Evolutionary conservation across 1,140 invertebrate genomes (phyloP), one percentile per base, ranked within the genome.

Genomic region (Drosophila quadrilineata): DNA sequence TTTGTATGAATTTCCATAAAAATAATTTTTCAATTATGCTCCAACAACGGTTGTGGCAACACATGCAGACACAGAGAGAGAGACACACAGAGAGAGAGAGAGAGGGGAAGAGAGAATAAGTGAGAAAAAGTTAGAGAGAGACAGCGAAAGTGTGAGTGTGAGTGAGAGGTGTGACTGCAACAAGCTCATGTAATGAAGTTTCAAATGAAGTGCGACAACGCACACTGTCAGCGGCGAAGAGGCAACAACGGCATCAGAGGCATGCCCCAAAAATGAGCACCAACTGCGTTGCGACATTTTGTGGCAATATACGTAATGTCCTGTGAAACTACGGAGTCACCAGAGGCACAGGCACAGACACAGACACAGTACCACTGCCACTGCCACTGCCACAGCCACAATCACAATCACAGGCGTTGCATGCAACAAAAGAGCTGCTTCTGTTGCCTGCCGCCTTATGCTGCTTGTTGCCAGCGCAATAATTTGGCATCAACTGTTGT

Each of bases 201-300:
- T 82, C 66, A 82, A 82, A 82, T 84, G 77, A 84, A 82, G 77
- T 84, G 77, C 69, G 72, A 84, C 77, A 82, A 75, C 75, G n/a
- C n/a, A n/a, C n/a, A n/a, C n/a, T n/a, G n/a, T n/a, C 66, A 79
- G 71, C 75, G 70, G 19, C 73, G 63, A 66, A 31, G 36, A 54
- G 29, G 50, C 24, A 62, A 41, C 28, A 62, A 53, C 40, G 64
- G 29, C 36, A 16, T 12, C 74, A 33, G 16, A 52, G 48, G 38
- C 17, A 12, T 19, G 8, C 52, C 19, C 29, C 17, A 10, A 48
- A 62, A 63, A 29, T 24, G 22, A 36, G 54, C 65, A 54, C 59
- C 66, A 72, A 75, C 72, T 75, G 76, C 46, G 68, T 53, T 69
- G 76, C 57, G 68, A 80, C 76, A 80, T 75, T 79, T 82, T 82